Evolutionary conservation across 2,113 vertebrate genomes (phyloP).

Genomic region (Guaruba guarouba): DNA sequence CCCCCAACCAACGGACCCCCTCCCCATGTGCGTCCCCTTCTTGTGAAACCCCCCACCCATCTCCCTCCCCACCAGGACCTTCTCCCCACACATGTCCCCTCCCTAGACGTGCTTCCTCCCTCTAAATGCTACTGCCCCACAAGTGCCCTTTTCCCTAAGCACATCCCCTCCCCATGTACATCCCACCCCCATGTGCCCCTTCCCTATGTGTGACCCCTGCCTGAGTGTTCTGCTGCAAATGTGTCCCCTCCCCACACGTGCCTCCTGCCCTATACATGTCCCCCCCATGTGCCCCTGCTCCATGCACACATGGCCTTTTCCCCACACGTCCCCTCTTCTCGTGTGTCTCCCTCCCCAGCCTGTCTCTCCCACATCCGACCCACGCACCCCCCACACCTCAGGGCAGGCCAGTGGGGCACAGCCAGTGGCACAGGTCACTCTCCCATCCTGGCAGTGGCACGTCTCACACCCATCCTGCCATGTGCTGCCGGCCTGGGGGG

Average conservation of each 20-base stretch:
- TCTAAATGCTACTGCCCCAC: not conserved
- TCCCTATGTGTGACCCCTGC: not conserved
- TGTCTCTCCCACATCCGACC: not conserved
- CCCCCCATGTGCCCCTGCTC: not conserved
- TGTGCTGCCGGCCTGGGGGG: not conserved
- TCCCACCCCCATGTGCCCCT: not conserved
- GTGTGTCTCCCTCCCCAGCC: not conserved
- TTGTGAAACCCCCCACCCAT: not conserved
- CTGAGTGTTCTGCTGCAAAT: not conserved
- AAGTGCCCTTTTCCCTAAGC: not conserved
- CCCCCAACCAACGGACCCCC: not conserved
- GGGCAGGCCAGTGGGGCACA: not conserved
- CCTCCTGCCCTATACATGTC: not conserved
- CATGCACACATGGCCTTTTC: not conserved
- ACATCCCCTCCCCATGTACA: not conserved
- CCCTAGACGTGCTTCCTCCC: not conserved
- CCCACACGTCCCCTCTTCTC: not conserved
- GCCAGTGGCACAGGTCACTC: not conserved
- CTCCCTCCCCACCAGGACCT: not conserved
- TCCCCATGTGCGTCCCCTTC: not conserved
- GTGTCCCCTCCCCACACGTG: not conserved
- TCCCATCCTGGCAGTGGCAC: not conserved
- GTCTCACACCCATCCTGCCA: not conserved
- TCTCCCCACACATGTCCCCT: not conserved
- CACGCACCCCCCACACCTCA: not conserved